Conservation (phyloP, 53 echinoderm and acorn worm species). For the Henricia sp. region DNA sequence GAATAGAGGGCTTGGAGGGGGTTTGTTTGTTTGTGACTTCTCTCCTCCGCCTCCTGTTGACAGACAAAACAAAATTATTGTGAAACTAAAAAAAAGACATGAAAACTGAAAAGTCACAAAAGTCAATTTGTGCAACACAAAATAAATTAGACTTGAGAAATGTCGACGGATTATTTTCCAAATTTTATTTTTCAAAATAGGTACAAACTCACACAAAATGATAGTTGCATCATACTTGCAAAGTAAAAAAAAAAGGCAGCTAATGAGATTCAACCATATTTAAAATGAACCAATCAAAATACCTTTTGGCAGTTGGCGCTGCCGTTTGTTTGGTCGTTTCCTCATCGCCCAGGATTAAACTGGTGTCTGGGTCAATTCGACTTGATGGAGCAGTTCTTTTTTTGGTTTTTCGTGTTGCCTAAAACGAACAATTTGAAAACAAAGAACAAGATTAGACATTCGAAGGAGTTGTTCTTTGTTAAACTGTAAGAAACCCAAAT, state of each 20-base stretch:
- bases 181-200: too few species aligned
- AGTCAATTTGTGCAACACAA: too few species aligned
- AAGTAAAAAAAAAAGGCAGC: too few species aligned
- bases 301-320: constrained; percentile 40
- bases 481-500: too few species aligned
- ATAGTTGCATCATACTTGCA: too few species aligned
- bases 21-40: constrained; percentile 46
- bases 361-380: background rate
- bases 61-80: background rate
- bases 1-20: constrained; percentile 56
- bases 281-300: constrained; percentile 8
- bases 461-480: too few species aligned
- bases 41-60: constrained; percentile 30
- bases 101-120: too few species aligned
- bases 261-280: too few species aligned
- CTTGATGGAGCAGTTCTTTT: constrained; percentile 20
- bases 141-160: too few species aligned
- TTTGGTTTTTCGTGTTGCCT: background rate
- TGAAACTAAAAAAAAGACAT: too few species aligned
- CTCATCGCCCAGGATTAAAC: constrained; percentile 32
- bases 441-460: background rate
- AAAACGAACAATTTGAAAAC: background rate
- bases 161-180: too few species aligned
- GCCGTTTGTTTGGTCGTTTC: constrained; percentile 25
- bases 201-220: too few species aligned